These are phyloP conservation scores for Crotalus tigris DNA, from an alignment of 2,113 vertebrate genomes.

Conservation along the genomic window DNA sequence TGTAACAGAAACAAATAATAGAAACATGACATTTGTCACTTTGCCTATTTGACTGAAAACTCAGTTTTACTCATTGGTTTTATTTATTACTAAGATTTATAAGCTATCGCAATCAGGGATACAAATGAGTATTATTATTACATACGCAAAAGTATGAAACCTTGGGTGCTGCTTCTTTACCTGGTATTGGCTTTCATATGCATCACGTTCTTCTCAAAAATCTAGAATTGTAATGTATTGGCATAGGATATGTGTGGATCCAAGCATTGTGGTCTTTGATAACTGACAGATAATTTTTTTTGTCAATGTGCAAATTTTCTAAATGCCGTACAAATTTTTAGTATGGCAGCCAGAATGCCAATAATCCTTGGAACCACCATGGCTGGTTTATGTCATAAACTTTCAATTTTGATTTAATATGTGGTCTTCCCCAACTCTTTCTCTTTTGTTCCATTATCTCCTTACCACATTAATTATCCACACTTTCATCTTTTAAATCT, in stretches of 20 bases:
- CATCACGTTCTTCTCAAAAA: not conserved
- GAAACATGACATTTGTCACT: not conserved
- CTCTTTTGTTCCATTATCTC: not conserved
- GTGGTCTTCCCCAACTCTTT: not conserved
- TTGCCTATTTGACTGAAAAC: not conserved
- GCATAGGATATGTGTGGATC: not conserved
- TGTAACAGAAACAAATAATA: constrained; percentile 28
- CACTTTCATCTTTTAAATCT: not conserved
- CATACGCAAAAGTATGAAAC: not conserved
- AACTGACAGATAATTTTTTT: not conserved
- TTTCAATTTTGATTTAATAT: not conserved
- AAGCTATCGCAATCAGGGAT: not conserved
- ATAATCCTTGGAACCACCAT: not conserved
- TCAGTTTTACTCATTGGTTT: not conserved
- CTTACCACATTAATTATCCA: not conserved
- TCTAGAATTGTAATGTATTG: not conserved
- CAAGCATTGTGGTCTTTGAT: not conserved
- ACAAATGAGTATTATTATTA: not conserved
- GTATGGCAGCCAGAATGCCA: not conserved
- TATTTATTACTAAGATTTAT: not conserved
- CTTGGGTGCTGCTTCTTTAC: not conserved
- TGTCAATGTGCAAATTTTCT: not conserved
- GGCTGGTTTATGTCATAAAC: not conserved
- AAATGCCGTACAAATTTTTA: no score
- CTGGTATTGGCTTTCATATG: not conserved